Conservation (phyloP, 2,888 invertebrate genomes). For the Sicus ferrugineus region DNA sequence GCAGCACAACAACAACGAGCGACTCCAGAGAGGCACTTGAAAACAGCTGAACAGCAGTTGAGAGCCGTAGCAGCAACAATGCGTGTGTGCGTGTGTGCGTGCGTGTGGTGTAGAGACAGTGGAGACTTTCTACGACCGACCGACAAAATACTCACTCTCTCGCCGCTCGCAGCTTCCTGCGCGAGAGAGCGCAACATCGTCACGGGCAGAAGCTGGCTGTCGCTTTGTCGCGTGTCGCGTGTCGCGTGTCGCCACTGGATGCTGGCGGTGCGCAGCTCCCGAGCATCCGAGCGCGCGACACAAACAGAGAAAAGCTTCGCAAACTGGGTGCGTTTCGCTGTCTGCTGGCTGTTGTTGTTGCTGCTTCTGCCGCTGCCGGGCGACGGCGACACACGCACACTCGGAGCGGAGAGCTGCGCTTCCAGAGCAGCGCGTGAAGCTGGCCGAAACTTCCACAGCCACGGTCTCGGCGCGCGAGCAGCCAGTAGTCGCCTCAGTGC, state of each 20-base stretch:
- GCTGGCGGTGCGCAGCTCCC: slow-evolving; percentile 14
- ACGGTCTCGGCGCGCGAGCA: slow-evolving; percentile 44
- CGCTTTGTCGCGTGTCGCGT: slow-evolving; percentile 11
- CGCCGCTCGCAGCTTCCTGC: no score
- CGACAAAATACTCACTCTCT: not conserved
- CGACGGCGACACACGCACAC: not conserved
- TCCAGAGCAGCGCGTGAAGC: slow-evolving; percentile 6
- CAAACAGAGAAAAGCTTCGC: not conserved
- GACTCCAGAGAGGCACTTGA: not conserved
- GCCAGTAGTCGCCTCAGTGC: slow-evolving; percentile 66
- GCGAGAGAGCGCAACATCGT: not conserved
- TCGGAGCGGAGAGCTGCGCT: not conserved
- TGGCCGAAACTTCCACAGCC: slow-evolving; percentile 30
- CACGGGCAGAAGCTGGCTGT: no score
- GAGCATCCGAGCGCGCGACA: no score
- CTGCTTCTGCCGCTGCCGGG: slow-evolving; percentile 9
- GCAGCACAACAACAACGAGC: slow-evolving; percentile 26
- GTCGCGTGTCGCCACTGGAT: slow-evolving; percentile 30
- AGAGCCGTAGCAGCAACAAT: no score
- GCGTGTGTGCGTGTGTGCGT: not conserved
- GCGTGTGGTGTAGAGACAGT: no score
- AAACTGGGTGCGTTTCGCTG: slow-evolving; percentile 40
- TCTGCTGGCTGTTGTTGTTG: slow-evolving; percentile 31
- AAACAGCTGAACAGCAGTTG: no score
- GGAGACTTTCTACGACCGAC: not conserved